These are phyloP conservation scores for Tipula lateralis DNA, from an alignment of 2,888 invertebrate genomes.

Conservation along the genomic window DNA sequence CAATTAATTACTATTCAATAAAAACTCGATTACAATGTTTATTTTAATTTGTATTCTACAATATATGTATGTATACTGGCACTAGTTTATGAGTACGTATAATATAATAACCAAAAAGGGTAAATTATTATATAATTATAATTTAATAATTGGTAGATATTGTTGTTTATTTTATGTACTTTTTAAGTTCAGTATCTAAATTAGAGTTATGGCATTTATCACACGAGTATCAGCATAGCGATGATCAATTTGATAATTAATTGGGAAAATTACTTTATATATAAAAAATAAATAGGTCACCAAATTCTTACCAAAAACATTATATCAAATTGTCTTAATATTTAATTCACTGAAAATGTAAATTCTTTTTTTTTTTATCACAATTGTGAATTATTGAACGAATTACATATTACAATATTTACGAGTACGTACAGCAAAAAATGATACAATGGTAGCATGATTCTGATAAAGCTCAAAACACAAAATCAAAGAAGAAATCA, in stretches of 20 bases:
- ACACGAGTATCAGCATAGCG: neutral
- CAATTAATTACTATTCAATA: neutral
- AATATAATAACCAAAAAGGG: neutral
- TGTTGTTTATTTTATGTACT: neutral
- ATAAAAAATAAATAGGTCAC: neutral
- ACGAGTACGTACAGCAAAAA: neutral
- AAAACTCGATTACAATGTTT: constrained; percentile 11
- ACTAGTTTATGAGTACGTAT: neutral
- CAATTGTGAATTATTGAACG: neutral
- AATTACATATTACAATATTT: neutral
- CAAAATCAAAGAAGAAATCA: constrained; percentile 16
- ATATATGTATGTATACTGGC: neutral
- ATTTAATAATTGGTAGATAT: neutral
- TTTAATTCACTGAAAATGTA: neutral
- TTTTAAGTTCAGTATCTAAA: neutral
- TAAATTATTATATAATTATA: neutral
- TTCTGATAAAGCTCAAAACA: neutral
- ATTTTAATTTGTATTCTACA: neutral
- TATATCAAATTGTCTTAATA: neutral
- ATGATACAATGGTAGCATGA: neutral
- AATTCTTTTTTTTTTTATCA: neutral
- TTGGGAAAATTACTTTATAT: too few species aligned
- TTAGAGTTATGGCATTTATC: neutral
- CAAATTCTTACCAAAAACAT: neutral
- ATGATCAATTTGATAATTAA: too few species aligned